Evolutionary conservation across 2,113 vertebrate species (phyloP).

Genomic region (Vimba vimba): DNA sequence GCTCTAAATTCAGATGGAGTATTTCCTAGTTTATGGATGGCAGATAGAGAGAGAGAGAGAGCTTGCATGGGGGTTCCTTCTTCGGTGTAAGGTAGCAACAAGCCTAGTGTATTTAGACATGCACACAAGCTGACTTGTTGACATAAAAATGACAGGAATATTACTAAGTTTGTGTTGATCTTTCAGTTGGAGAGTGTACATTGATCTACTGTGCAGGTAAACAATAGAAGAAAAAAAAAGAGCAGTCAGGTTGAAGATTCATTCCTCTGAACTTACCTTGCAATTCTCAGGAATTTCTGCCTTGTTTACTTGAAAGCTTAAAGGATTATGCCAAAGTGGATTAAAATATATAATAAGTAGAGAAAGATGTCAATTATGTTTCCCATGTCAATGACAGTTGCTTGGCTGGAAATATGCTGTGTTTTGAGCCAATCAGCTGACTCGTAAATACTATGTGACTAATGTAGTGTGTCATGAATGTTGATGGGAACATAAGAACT

Average conservation of each 20-base stretch:
- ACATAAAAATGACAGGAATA: neutral
- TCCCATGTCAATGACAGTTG: neutral
- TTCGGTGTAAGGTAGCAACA: constrained; percentile 10
- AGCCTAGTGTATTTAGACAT: neutral
- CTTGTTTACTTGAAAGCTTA: neutral
- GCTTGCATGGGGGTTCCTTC: constrained; percentile 45
- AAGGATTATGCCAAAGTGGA: neutral
- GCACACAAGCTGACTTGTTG: neutral
- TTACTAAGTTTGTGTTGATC: neutral
- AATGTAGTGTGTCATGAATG: neutral
- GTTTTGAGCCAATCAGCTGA: neutral
- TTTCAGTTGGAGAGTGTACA: neutral
- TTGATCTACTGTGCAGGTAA: neutral
- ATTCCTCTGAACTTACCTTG: neutral
- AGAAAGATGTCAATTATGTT: neutral
- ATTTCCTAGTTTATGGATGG: constrained; percentile 67
- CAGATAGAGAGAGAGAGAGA: constrained; percentile 52
- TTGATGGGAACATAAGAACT: neutral
- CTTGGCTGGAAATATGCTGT: neutral
- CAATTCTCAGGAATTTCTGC: neutral
- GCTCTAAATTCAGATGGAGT: constrained; percentile 82
- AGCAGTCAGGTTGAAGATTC: neutral
- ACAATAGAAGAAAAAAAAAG: neutral
- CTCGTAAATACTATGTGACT: neutral
- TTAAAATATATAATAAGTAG: too few species aligned